phyloP scores from a whole-genome alignment of 2,797 vertebrate genomes.

The Nannoperca obscura region DNA sequence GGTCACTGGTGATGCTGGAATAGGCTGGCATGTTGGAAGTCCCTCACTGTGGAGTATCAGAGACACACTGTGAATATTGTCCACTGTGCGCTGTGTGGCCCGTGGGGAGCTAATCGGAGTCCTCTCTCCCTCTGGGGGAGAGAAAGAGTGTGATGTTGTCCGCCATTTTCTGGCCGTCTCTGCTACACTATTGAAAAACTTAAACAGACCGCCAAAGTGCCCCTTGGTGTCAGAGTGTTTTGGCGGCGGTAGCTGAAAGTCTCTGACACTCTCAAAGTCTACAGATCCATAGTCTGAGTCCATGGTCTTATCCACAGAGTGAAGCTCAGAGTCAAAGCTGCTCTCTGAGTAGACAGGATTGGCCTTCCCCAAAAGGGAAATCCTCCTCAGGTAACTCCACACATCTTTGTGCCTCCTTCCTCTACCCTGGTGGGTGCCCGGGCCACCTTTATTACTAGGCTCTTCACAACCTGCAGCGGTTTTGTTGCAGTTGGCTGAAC shows the following conservation, averaged over 20 bases:
- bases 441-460: constrained; percentile 76
- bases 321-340: constrained; percentile 87
- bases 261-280: constrained; percentile 85
- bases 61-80: constrained; percentile 75
- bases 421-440: constrained; percentile 74
- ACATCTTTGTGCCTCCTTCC: constrained; percentile 87
- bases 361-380: constrained; percentile 88
- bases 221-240: constrained; percentile 82
- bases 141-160: constrained; percentile 87
- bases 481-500: constrained; percentile 82
- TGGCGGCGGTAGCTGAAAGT: constrained; percentile 76
- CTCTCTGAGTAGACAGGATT: constrained; percentile 84
- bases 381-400: constrained; percentile 92
- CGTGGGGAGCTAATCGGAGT: constrained; percentile 76
- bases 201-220: constrained; percentile 89
- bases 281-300: constrained; percentile 84
- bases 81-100: constrained; percentile 51
- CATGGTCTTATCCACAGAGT: constrained; percentile 83
- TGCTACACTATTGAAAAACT: constrained; percentile 91
- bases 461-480: constrained; percentile 78
- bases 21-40: constrained; percentile 46
- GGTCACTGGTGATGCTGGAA: constrained; percentile 56
- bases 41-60: constrained; percentile 74
- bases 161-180: constrained; percentile 90
- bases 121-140: constrained; percentile 85